phyloP scores from a whole-genome alignment of 2,113 vertebrate species.

The rat (Rattus norvegicus) region DNA sequence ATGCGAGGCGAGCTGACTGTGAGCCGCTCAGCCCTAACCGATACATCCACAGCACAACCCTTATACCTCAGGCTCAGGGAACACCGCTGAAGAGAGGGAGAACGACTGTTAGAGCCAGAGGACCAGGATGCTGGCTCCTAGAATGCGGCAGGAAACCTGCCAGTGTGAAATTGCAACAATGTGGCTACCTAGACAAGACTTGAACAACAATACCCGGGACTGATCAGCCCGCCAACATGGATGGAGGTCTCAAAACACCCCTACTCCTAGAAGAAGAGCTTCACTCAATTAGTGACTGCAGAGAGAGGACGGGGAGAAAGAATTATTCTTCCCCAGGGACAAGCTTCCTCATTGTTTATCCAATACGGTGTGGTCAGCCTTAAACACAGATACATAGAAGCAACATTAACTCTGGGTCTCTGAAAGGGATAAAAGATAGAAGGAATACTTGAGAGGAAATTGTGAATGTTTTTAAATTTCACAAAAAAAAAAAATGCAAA shows the following conservation, averaged over 20 bases:
- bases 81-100: not conserved
- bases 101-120: not conserved
- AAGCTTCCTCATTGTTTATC: not conserved
- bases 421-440: not conserved
- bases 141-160: not conserved
- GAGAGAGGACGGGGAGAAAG: not conserved
- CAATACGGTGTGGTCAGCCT: not conserved
- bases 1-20: not conserved
- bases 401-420: not conserved
- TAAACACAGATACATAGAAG: not conserved
- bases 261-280: not conserved
- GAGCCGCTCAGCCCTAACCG: not conserved
- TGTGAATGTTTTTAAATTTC: not conserved
- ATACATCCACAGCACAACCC: not conserved
- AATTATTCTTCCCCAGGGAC: not conserved
- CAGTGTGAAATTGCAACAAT: not conserved
- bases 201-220: rapidly evolving
- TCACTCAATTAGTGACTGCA: not conserved
- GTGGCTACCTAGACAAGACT: not conserved
- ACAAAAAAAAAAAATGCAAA: not conserved
- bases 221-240: not conserved
- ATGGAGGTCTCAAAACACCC: not conserved
- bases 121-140: not conserved
- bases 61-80: not conserved
- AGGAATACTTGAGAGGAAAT: not conserved